phyloP scores from a whole-genome alignment of 1,140 invertebrate species.

The Nephila pilipes region DNA sequence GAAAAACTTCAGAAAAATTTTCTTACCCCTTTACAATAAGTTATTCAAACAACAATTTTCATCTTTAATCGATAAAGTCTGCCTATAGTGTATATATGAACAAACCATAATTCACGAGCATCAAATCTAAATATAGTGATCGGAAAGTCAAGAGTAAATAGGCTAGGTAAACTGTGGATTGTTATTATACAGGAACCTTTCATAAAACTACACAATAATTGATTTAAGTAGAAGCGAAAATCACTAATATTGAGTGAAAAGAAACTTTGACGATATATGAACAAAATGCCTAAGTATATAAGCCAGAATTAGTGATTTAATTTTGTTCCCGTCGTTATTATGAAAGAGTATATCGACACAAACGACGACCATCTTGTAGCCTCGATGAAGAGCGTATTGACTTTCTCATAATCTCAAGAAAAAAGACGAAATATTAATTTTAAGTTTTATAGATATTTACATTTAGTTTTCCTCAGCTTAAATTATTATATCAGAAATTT shows the following conservation, averaged over 20 bases:
- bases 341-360: slow-evolving; percentile 47
- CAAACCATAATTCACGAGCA: slow-evolving; percentile 12
- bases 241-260: neutral
- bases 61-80: neutral
- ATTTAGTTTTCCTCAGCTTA: neutral
- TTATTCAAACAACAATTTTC: neutral
- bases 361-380: slow-evolving; percentile 65
- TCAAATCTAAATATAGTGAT: slow-evolving; percentile 22
- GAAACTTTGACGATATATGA: neutral
- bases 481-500: neutral
- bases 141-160: neutral
- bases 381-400: neutral
- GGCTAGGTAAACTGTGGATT: neutral
- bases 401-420: neutral
- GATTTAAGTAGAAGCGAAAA: neutral
- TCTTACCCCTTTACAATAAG: slow-evolving; percentile 1
- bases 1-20: neutral
- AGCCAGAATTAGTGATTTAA: neutral
- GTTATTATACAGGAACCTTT: slow-evolving; percentile 34
- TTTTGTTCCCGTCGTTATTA: neutral
- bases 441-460: neutral
- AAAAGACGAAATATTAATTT: neutral
- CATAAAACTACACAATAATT: neutral
- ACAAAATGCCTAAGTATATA: neutral
- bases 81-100: neutral